phyloP scores from a whole-genome alignment of 1,140 invertebrate species.

The Drosophila ananassae region DNA sequence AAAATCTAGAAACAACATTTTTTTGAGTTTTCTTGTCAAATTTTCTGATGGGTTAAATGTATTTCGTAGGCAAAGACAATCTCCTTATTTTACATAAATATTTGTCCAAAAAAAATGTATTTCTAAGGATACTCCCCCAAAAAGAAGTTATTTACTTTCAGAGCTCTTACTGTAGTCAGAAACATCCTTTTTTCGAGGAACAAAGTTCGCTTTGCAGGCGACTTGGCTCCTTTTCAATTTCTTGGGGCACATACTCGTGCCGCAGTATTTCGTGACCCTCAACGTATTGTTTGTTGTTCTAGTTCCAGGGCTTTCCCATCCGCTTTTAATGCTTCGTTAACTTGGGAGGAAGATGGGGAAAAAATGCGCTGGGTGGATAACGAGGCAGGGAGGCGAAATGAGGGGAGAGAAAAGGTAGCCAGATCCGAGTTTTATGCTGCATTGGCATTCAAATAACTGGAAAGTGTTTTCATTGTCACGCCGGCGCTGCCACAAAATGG shows the following conservation, averaged over 20 bases:
- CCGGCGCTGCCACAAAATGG: conserved; percentile 47
- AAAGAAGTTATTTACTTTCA: not conserved
- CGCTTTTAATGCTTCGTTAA: conserved; percentile 40
- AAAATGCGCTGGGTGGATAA: not conserved
- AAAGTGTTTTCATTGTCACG: conserved; percentile 48
- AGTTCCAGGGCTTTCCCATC: conserved; percentile 26
- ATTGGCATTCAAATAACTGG: conserved; percentile 57
- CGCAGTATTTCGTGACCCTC: conserved; percentile 48
- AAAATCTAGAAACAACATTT: too few relatives aligned
- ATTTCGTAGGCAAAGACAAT: not conserved
- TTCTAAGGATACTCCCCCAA: not conserved
- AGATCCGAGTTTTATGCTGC: conserved; percentile 48
- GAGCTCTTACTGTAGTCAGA: conserved; percentile 8
- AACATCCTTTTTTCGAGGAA: conserved; percentile 3
- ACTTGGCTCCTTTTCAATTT: conserved; percentile 39
- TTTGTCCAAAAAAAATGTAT: not conserved
- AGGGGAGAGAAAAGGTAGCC: not conserved
- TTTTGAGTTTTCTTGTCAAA: too few relatives aligned
- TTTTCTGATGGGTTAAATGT: too few relatives aligned
- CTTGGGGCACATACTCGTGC: conserved; percentile 22
- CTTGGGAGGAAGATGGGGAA: not conserved
- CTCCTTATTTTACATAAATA: not conserved
- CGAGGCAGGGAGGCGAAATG: not conserved
- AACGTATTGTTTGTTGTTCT: conserved; percentile 50
- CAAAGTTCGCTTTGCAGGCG: not conserved